A percentile compares a stretch with the other conserved stretches of the same genome.
Conservation (phyloP, 2,797 vertebrate species). For the Graptemys geographica region DNA sequence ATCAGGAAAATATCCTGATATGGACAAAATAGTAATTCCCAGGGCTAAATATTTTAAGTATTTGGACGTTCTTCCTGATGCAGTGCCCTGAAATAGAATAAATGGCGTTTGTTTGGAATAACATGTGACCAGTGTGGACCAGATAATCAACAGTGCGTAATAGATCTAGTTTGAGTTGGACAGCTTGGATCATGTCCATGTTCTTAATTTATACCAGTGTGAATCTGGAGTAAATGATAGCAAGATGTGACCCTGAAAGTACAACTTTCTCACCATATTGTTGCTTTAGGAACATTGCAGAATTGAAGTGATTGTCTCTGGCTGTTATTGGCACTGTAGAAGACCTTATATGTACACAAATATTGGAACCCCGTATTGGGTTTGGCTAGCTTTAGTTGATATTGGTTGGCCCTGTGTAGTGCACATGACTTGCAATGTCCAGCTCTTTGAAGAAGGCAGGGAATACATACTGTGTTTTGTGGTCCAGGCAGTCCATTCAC, state of each 20-base stretch:
- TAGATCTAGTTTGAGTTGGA: background rate
- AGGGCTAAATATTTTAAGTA: background rate
- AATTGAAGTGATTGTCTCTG: fast-evolving
- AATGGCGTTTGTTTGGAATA: background rate
- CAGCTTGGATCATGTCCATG: background rate
- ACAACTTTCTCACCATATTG: background rate
- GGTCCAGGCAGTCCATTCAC: background rate
- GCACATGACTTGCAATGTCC: background rate
- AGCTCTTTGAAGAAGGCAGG: background rate
- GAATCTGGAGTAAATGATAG: background rate
- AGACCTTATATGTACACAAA: background rate
- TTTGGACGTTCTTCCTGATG: background rate
- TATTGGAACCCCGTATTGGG: background rate
- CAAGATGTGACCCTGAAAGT: background rate
- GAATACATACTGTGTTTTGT: fast-evolving
- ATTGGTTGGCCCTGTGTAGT: conserved; percentile 8
- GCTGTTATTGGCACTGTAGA: background rate
- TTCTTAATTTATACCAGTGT: fast-evolving
- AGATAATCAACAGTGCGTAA: background rate
- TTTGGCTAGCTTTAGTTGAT: background rate
- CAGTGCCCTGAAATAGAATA: background rate
- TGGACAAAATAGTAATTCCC: background rate
- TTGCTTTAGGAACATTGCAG: background rate
- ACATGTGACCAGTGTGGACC: fast-evolving
- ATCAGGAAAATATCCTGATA: background rate